A percentile compares a stretch with the other conserved stretches of the same genome.
Conservation (phyloP, 2,888 invertebrate genomes). For the Agriotes lineatus region DNA sequence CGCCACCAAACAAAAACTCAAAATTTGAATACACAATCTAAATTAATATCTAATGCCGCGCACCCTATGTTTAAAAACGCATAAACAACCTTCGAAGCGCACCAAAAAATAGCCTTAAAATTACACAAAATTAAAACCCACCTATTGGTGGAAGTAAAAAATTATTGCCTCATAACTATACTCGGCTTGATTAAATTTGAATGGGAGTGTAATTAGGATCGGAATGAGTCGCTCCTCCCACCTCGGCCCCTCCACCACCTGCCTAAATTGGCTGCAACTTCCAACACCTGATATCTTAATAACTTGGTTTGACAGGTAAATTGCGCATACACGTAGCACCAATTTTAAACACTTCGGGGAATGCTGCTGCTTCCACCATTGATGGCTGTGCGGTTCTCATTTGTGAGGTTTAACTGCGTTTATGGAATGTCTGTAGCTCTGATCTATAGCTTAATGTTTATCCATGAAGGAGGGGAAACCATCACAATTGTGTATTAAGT, state of each 20-base stretch:
- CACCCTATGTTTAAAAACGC: constrained; percentile 43
- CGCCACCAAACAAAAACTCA: constrained; percentile 33
- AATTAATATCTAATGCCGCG: constrained; percentile 44
- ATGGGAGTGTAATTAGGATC: constrained; percentile 48
- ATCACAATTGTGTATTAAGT: too few relatives aligned
- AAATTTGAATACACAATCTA: constrained; percentile 45
- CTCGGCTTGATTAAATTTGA: constrained; percentile 48
- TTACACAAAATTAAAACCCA: constrained; percentile 43
- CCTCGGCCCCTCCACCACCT: constrained; percentile 38
- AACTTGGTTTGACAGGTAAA: constrained; percentile 55
- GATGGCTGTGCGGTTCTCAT: not conserved
- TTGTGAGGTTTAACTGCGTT: not conserved
- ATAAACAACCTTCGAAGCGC: constrained; percentile 35
- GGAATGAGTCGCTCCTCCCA: constrained; percentile 43
- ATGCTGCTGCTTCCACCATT: not conserved
- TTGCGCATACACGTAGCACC: constrained; percentile 51
- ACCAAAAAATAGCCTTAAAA: constrained; percentile 36
- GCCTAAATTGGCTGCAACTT: constrained; percentile 44
- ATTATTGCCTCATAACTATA: constrained; percentile 41
- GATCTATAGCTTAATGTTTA: too few relatives aligned
- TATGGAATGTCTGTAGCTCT: too few relatives aligned
- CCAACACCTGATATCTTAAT: constrained; percentile 52
- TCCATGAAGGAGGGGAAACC: too few relatives aligned
- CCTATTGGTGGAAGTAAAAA: constrained; percentile 39
- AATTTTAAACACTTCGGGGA: constrained; percentile 30